Base-by-base conservation (phyloP, 2,797 vertebrate species). In the Urocyon cinereoargenteus region DNA sequence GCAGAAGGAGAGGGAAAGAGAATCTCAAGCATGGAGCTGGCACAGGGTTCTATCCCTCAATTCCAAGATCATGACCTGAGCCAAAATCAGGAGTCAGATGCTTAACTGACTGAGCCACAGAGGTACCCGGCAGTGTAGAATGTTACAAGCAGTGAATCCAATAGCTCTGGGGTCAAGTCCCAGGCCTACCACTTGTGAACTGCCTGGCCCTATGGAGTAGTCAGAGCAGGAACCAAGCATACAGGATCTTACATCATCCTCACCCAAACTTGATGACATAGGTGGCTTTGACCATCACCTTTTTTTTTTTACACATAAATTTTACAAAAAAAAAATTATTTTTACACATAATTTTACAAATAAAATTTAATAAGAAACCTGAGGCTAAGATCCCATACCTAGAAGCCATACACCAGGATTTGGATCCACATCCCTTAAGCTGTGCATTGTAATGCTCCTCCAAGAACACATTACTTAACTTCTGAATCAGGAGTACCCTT, bases 111-210 rank as follows among this genome's bases (percentile, higher is more conserved):
- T 68, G 18, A 68, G n/a, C n/a, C n/a, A 34, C n/a, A 8, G 34
- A 34, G n/a, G 34, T 34, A 9, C 18, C 66, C n/a, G 18, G 21
- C 12, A 94, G 21, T 45, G 31, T 68, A 21, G 59, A 88, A 88
- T 88, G 36, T 59, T 68, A 36, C 24, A 66, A 88, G 68, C 70
- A 51, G 14, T 93, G 66, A 94, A 72, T 61, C 24, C 53, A 91
- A 36, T 28, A 91, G 64, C 36, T 55, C 45, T 96, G 24, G 31
- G 45, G 90, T 96, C 94, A 97, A 84, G 79, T 87, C 10, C 75
- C 49, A 94, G 45, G 26, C 26, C n/a, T 94, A 10, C 49, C 57
- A 78, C 55, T 81, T 91, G 18, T 40, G 75, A 85, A 34, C 6
- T 90, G n/a, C 24, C 31, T 28, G 26, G 31, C 45, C 26, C 81